These are phyloP conservation scores for Acronicta aceris DNA, from an alignment of 2,888 invertebrate genomes.

Conservation along the genomic window DNA sequence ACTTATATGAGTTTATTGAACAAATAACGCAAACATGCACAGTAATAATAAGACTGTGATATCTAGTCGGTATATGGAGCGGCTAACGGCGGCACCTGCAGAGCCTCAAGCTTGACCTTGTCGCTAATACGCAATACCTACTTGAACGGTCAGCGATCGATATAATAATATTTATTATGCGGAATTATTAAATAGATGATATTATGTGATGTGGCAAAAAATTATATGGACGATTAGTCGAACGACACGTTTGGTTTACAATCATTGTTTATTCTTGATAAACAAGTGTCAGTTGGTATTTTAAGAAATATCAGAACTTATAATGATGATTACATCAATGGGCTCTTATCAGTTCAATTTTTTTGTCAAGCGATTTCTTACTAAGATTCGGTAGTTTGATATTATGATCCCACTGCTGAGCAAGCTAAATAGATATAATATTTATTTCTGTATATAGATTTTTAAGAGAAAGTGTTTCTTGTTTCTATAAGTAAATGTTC, in stretches of 20 bases:
- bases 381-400: too few relatives aligned
- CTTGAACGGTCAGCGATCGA: slow-evolving; percentile 72
- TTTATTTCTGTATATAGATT: too few relatives aligned
- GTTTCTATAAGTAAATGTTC: too few relatives aligned
- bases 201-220: slow-evolving; percentile 46
- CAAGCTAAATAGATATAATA: too few relatives aligned
- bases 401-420: too few relatives aligned
- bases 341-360: slow-evolving; percentile 30
- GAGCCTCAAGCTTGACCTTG: slow-evolving; percentile 82
- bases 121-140: slow-evolving; percentile 71
- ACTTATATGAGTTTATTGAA: slow-evolving; percentile 11
- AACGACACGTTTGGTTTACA: slow-evolving; percentile 40
- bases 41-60: slow-evolving; percentile 46
- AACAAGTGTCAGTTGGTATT: slow-evolving; percentile 28
- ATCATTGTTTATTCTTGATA: slow-evolving; percentile 38
- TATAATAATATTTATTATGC: slow-evolving; percentile 53
- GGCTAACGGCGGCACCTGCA: slow-evolving; percentile 71
- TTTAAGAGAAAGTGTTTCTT: too few relatives aligned
- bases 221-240: slow-evolving; percentile 41
- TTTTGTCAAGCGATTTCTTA: neutral
- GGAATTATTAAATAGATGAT: slow-evolving; percentile 62
- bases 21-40: slow-evolving; percentile 33
- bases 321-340: slow-evolving; percentile 29
- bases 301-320: slow-evolving; percentile 31
- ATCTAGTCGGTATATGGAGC: slow-evolving; percentile 63